These are phyloP conservation scores for Thyatira batis DNA, from an alignment of 2,888 invertebrate genomes.

Conservation along the genomic window DNA sequence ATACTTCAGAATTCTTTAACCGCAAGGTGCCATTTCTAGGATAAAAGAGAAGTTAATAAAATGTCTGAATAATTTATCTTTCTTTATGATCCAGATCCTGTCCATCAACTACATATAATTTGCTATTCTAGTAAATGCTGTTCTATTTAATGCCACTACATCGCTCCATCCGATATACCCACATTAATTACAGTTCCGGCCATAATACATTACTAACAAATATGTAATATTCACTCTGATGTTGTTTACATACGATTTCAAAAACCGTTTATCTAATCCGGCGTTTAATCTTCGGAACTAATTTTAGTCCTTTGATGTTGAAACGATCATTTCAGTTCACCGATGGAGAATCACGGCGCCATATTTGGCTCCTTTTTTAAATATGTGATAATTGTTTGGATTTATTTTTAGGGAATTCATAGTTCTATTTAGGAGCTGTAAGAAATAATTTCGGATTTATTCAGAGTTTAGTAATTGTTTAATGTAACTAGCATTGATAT, in stretches of 20 bases:
- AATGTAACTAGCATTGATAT: too few species aligned
- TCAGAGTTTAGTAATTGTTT: too few species aligned
- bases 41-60: too few species aligned
- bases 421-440: too few species aligned
- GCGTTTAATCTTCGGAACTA: slow-evolving; percentile 49
- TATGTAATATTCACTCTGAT: slow-evolving; percentile 34
- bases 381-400: not conserved
- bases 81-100: too few species aligned
- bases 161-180: not conserved
- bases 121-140: not conserved
- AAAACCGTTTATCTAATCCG: slow-evolving; percentile 57
- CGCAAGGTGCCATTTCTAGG: too few species aligned
- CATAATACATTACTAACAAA: slow-evolving; percentile 29
- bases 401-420: not conserved
- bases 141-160: not conserved
- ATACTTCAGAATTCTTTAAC: too few species aligned
- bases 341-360: slow-evolving; percentile 37
- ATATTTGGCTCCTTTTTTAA: slow-evolving; percentile 17
- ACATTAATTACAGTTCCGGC: slow-evolving; percentile 23
- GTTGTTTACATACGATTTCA: slow-evolving; percentile 65
- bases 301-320: slow-evolving; percentile 65
- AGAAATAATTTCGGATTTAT: too few species aligned
- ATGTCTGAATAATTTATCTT: too few species aligned
- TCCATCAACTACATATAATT: too few species aligned
- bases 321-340: slow-evolving; percentile 45